These are phyloP conservation scores for Erannis defoliaria DNA, from an alignment of 2,888 invertebrate genomes.

Conservation along the genomic window DNA sequence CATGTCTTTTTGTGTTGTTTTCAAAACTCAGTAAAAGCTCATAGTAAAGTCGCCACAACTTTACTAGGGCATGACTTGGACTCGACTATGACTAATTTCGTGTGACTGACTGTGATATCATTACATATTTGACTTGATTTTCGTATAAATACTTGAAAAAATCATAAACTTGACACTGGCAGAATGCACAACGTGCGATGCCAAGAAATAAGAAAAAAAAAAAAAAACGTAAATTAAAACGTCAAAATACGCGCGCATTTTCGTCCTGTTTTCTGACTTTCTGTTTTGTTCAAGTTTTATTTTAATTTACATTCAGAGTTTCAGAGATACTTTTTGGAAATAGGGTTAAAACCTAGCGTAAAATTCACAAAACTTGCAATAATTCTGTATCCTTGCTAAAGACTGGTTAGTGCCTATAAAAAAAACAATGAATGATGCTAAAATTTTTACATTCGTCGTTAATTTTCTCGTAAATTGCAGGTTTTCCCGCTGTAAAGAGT, in stretches of 20 bases:
- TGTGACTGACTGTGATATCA: too few species aligned
- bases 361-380: neutral
- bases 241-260: conserved; percentile 14
- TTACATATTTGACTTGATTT: too few species aligned
- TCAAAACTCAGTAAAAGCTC: too few species aligned
- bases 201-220: neutral
- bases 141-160: too few species aligned
- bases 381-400: neutral
- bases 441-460: neutral
- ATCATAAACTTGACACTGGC: too few species aligned
- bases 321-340: neutral
- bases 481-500: conserved; percentile 8
- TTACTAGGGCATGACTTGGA: too few species aligned
- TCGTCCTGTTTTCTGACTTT: neutral
- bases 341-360: neutral
- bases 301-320: neutral
- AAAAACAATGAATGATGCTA: neutral
- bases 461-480: conserved; percentile 12
- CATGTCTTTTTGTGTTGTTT: too few species aligned
- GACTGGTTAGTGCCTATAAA: neutral
- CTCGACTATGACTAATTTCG: too few species aligned
- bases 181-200: too few species aligned
- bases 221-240: neutral
- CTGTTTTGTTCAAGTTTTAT: neutral
- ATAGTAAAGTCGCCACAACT: too few species aligned